Evolutionary conservation across 1,140 invertebrate genomes (phyloP).

Genomic region (Odontomachus brunneus): DNA sequence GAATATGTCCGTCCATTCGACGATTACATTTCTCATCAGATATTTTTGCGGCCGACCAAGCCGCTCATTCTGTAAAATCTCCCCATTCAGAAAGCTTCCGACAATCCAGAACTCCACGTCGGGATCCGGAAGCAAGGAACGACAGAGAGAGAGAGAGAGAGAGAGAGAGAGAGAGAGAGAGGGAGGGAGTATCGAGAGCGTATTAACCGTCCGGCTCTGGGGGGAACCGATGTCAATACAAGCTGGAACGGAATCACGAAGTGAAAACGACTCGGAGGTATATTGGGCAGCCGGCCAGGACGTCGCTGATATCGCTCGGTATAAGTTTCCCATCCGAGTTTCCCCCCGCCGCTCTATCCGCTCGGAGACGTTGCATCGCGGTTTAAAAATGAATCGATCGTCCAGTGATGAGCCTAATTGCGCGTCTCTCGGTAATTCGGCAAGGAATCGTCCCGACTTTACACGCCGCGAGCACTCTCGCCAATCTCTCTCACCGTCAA

Average conservation of each 20-base stretch:
- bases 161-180: no score
- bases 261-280: conserved; percentile 70
- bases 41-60: conserved; percentile 53
- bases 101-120: conserved; percentile 32
- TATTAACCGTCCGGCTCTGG: conserved; percentile 64
- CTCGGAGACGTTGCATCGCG: conserved; percentile 13
- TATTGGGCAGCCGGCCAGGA: conserved; percentile 68
- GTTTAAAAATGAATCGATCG: conserved; percentile 27
- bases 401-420: background rate
- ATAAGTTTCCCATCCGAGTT: conserved; percentile 63
- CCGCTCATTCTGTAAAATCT: conserved; percentile 46
- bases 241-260: conserved; percentile 64
- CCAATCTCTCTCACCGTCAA: no score
- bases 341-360: conserved; percentile 5
- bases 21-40: conserved; percentile 44
- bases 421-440: background rate
- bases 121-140: conserved; percentile 28
- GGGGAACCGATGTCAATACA: conserved; percentile 67
- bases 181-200: conserved; percentile 68
- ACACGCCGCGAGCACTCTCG: no score
- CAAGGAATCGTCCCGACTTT: background rate
- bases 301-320: conserved; percentile 61
- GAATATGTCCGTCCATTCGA: background rate
- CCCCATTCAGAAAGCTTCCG: conserved; percentile 47
- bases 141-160: no score